Base-by-base conservation (phyloP, 2,888 invertebrate genomes). In the Sabellastarte sp. region DNA sequence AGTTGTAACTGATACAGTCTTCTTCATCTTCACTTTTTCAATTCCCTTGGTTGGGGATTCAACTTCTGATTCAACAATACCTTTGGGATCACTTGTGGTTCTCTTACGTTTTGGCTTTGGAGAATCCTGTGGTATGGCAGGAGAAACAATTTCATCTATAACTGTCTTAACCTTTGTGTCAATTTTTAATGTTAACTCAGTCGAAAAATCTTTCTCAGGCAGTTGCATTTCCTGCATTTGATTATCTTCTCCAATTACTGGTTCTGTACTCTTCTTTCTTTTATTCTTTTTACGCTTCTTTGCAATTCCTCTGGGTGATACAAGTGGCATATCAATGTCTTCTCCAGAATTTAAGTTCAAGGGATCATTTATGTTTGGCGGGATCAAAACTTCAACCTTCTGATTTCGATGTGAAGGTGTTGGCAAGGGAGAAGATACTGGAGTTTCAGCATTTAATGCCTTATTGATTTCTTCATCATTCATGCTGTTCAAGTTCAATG, bases 361-460 rank as follows among this genome's bases (percentile, higher is more conserved):
- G 0, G 96, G 96, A 86, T 97, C 96, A 76, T 90, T 88, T 59
- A 94, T 93, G 81, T 96, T 94, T 33, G 92, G 92, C 59, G 96
- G 96, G 95, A 94, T 61, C 95, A 96, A 80, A 95, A 94, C 65
- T 93, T 91, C 2, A 93, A 93, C 86, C 94, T 93, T 60, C 89
- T 89, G n/a, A 92, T 92, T 50, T 26, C 53, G 10, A 91, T 91
- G 61, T 93, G 91, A 78, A 93, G 65, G 65, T 4, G 63, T 41
- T 29, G 64, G 66, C 50, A 68, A 31, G 0, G 96, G 96, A 64
- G 95, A 95, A 32, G 93, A 93, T 78, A 93, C 91, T 60, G 95
- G 95, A 24, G 95, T 95, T 0, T 91, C 90, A n/a, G 91, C 91
- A 85, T 93, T 93, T 88, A 80, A 61, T 32, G 74, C 64, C 57